A percentile compares a stretch with the other conserved stretches of the same genome.
Conservation (phyloP, 30 jellyfish, hydroid and myxozoan species). For the Chrysaora quinquecirrha region DNA sequence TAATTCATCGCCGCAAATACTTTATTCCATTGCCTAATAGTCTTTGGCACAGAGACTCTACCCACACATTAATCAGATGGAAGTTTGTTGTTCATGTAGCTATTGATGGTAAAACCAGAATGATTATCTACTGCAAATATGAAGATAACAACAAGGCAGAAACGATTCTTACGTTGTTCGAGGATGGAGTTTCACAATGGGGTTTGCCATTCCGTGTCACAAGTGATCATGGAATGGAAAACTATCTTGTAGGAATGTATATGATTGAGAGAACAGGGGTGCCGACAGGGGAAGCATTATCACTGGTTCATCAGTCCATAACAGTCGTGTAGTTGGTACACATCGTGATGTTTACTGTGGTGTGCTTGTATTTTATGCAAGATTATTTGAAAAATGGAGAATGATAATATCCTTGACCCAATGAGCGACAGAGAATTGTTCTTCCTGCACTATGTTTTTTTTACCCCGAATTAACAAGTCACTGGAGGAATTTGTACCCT, state of each 20-base stretch:
- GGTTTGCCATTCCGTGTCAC: conserved; percentile 10
- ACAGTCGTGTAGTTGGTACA: not conserved
- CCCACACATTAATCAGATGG: not conserved
- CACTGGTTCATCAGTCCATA: not conserved
- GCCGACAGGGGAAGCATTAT: not conserved
- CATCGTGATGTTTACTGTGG: not conserved
- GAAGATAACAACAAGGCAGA: conserved; percentile 16
- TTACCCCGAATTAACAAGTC: no score
- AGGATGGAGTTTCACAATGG: conserved; percentile 11
- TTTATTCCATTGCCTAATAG: not conserved
- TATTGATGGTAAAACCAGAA: conserved; percentile 7
- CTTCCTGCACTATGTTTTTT: not conserved
- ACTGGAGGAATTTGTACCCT: no score
- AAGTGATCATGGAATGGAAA: conserved; percentile 8
- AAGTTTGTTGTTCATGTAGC: not conserved
- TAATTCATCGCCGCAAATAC: not conserved
- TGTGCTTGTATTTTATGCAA: no score
- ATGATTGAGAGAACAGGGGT: not conserved
- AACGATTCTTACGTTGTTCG: conserved; percentile 3
- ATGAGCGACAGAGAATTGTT: not conserved
- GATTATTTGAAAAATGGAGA: not conserved
- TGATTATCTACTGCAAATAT: not conserved
- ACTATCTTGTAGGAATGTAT: not conserved
- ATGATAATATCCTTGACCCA: not conserved
- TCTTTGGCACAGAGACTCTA: not conserved